phyloP scores from a whole-genome alignment of 2,797 vertebrate genomes.

The Myripristis jacobus region DNA sequence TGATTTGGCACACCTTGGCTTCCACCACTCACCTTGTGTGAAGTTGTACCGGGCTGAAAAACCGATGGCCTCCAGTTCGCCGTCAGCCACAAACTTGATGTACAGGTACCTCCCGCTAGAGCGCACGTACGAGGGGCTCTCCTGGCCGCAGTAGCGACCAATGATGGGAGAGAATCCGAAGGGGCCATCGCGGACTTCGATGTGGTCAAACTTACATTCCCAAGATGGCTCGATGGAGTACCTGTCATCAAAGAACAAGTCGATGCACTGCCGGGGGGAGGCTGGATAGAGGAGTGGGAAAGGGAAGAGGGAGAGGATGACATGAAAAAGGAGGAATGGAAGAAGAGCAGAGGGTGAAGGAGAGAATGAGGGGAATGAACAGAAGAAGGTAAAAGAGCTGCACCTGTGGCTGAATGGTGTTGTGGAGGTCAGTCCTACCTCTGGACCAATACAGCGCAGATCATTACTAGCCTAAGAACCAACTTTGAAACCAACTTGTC shows the following conservation, averaged over 20 bases:
- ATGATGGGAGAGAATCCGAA: slow-evolving; percentile 97
- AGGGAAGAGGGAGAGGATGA: neutral
- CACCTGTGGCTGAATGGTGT: no score
- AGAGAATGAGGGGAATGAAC: neutral
- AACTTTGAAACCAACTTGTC: neutral
- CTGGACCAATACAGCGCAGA: no score
- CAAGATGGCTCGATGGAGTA: slow-evolving; percentile 98
- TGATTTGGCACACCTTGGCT: neutral
- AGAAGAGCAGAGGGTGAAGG: neutral
- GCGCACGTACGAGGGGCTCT: slow-evolving; percentile 92
- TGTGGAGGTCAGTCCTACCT: no score
- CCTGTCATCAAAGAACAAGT: slow-evolving; percentile 95
- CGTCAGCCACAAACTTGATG: slow-evolving; percentile 98
- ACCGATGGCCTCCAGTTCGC: slow-evolving; percentile 94
- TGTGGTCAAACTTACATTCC: slow-evolving; percentile 99
- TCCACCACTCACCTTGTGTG: slow-evolving; percentile 89
- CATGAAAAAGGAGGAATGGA: neutral
- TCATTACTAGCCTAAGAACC: no score
- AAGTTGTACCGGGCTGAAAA: slow-evolving; percentile 98
- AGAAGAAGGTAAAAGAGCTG: no score
- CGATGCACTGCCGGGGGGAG: slow-evolving; percentile 95
- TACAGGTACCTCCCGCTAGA: slow-evolving; percentile 97
- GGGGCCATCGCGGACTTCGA: slow-evolving; percentile 97
- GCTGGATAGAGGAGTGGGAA: slow-evolving; percentile 80
- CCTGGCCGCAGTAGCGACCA: slow-evolving; percentile 96